phyloP scores from a whole-genome alignment of 2,888 invertebrate genomes.

The Ormyrus pomaceus region DNA sequence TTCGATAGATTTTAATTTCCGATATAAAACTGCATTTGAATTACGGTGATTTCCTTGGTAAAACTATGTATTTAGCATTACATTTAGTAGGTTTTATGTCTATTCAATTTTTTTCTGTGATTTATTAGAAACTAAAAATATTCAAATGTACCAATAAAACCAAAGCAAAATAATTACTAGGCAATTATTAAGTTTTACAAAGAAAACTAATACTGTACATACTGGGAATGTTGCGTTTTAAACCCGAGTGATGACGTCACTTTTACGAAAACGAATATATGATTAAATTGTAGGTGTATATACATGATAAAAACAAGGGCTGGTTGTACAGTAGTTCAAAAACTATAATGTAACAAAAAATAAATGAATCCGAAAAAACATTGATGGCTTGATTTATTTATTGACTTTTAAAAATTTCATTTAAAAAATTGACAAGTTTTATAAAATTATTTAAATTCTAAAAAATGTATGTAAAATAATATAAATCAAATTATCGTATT shows the following conservation, averaged over 20 bases:
- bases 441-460: background rate
- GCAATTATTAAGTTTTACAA: constrained; percentile 11
- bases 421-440: background rate
- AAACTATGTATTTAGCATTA: background rate
- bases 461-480: background rate
- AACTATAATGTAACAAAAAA: constrained; percentile 53
- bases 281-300: constrained; percentile 47
- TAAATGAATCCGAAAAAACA: constrained; percentile 41
- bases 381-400: constrained; percentile 12
- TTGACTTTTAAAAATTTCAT: background rate
- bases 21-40: background rate
- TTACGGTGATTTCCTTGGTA: background rate
- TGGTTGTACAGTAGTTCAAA: constrained; percentile 50
- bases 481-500: background rate
- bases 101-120: constrained; percentile 29
- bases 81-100: background rate
- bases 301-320: constrained; percentile 43
- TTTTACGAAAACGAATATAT: constrained; percentile 46
- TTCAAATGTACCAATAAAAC: constrained; percentile 22
- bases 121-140: constrained; percentile 7
- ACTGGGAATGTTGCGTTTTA: constrained; percentile 31
- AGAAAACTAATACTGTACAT: constrained; percentile 47
- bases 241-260: constrained; percentile 46
- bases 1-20: background rate
- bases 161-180: constrained; percentile 35